Conservation (phyloP, 2,797 vertebrate species). For the Yasuhikotakia modesta region DNA sequence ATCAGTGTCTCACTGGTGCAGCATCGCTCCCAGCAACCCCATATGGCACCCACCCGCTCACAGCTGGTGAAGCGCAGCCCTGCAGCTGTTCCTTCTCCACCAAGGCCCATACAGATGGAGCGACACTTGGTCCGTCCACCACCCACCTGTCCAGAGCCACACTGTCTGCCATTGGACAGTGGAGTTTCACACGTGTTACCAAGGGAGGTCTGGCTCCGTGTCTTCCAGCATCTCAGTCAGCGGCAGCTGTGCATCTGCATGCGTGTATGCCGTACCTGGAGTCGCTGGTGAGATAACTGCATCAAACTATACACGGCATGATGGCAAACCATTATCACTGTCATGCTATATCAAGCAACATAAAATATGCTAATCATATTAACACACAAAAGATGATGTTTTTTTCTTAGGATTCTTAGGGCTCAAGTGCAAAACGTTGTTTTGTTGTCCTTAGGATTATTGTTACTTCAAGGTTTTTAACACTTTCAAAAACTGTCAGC, state of each 20-base stretch:
- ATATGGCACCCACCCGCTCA: slow-evolving; percentile 71
- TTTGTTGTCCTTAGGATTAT: too few relatives aligned
- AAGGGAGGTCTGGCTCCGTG: slow-evolving; percentile 84
- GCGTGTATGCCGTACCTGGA: slow-evolving; percentile 92
- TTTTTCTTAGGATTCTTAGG: too few relatives aligned
- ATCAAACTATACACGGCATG: not conserved
- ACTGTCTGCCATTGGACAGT: slow-evolving; percentile 85
- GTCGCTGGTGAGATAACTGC: slow-evolving; percentile 82
- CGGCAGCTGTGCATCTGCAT: slow-evolving; percentile 90
- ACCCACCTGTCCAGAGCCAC: slow-evolving; percentile 87
- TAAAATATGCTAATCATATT: too few relatives aligned
- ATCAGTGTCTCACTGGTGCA: slow-evolving; percentile 63
- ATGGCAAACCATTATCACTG: not conserved
- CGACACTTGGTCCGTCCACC: slow-evolving; percentile 88
- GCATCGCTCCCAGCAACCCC: slow-evolving; percentile 74
- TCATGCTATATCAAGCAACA: not conserved
- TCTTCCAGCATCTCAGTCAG: slow-evolving; percentile 87
- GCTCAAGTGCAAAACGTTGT: too few relatives aligned
- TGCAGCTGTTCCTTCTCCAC: slow-evolving; percentile 84
- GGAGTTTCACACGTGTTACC: slow-evolving; percentile 86
- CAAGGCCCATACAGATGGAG: slow-evolving; percentile 87
- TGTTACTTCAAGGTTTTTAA: too few relatives aligned
- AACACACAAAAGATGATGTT: too few relatives aligned
- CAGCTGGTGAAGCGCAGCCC: slow-evolving; percentile 82
- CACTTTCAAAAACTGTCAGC: too few relatives aligned